Percentiles rank a stretch among this genome's conserved stretches.
These are phyloP conservation scores for Channa maculata DNA, from an alignment of 2,113 vertebrate species.

Conservation along the genomic window DNA sequence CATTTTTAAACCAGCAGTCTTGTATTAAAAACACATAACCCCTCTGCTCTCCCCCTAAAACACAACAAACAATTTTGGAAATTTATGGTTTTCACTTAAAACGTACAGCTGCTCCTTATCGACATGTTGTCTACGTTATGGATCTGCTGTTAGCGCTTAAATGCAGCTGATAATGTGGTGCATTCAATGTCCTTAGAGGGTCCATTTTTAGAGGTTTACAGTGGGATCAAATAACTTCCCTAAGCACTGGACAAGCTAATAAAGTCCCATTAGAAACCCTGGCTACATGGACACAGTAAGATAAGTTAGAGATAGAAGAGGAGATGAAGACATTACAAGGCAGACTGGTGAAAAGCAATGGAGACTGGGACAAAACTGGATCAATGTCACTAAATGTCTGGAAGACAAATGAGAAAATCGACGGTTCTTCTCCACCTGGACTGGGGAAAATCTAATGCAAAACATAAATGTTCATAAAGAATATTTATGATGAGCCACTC, in stretches of 20 bases:
- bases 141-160: background rate
- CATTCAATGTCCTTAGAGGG: conserved; percentile 5
- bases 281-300: conserved; percentile 28
- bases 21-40: too few relatives aligned
- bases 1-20: too few relatives aligned
- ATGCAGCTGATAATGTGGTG: background rate
- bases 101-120: background rate
- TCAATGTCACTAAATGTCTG: conserved; percentile 62
- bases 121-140: background rate
- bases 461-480: conserved; percentile 36
- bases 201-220: conserved; percentile 21
- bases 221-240: conserved; percentile 59
- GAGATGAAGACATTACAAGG: conserved; percentile 45
- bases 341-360: conserved; percentile 19
- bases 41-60: too few relatives aligned
- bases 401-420: conserved; percentile 52
- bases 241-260: conserved; percentile 37
- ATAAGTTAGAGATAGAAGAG: conserved; percentile 21
- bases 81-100: background rate
- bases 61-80: too few relatives aligned
- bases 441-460: conserved; percentile 37
- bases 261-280: conserved; percentile 43
- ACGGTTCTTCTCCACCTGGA: conserved; percentile 30
- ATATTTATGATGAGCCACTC: conserved; percentile 50
- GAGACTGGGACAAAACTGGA: conserved; percentile 55